Evolutionary conservation across 2,797 vertebrate genomes (phyloP).

Genomic region (Spondyliosoma cantharus): DNA sequence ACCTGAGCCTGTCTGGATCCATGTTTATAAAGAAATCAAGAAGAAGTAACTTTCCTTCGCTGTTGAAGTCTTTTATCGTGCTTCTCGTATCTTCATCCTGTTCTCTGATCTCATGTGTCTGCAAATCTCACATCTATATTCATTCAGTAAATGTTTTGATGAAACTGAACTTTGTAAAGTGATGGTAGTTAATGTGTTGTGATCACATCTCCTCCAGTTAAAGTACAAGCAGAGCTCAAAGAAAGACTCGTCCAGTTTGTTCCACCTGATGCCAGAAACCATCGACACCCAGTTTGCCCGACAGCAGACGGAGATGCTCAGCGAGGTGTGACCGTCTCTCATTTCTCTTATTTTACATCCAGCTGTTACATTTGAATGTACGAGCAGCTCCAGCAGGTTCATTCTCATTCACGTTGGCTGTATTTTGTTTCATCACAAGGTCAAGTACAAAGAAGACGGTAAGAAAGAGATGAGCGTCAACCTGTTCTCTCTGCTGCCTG

Average conservation of each 20-base stretch:
- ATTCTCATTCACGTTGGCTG: background rate
- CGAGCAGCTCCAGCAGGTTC: background rate
- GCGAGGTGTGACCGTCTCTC: conserved; percentile 80
- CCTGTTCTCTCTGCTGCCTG: conserved; percentile 84
- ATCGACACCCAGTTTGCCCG: conserved; percentile 87
- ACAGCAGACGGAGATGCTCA: conserved; percentile 86
- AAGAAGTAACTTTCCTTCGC: no score
- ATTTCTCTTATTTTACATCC: background rate
- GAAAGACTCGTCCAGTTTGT: conserved; percentile 74
- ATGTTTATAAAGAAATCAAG: no score
- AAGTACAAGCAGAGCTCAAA: conserved; percentile 61
- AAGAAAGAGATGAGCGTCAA: conserved; percentile 67
- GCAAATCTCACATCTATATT: background rate
- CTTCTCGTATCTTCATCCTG: no score
- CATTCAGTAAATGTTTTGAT: background rate
- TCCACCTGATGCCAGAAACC: conserved; percentile 89
- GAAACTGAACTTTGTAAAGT: conserved; percentile 37
- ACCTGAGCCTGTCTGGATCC: no score
- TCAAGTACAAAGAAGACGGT: conserved; percentile 71
- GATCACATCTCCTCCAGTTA: conserved; percentile 47
- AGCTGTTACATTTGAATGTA: background rate
- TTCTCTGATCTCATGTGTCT: background rate
- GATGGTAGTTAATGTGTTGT: conserved; percentile 55
- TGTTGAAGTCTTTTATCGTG: background rate
- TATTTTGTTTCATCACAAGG: conserved; percentile 33